Conservation (phyloP, 2,888 invertebrate species). For the Ferrisia virgata region DNA sequence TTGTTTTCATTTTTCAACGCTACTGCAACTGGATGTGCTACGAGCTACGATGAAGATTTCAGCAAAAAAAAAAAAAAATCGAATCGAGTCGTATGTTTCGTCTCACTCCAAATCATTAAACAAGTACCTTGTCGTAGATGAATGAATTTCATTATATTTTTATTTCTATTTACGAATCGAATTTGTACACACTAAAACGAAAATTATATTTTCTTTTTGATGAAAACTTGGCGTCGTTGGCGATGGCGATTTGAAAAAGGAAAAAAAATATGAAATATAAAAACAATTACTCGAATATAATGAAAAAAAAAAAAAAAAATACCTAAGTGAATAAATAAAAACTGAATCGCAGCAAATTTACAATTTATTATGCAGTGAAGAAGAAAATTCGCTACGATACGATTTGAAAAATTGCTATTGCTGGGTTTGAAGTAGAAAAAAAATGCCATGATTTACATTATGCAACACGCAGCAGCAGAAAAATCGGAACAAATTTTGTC, state of each 20-base stretch:
- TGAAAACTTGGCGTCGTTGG: neutral
- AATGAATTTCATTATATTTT: neutral
- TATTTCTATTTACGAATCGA: neutral
- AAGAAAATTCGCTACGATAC: neutral
- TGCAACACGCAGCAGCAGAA: neutral
- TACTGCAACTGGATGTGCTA: neutral
- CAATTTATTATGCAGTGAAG: neutral
- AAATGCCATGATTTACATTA: neutral
- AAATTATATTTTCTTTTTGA: neutral
- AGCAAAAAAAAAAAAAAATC: neutral
- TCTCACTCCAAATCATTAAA: no score
- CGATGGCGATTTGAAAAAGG: neutral
- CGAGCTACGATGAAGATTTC: neutral
- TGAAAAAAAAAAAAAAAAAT: no score
- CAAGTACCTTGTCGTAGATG: neutral
- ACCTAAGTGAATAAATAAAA: neutral
- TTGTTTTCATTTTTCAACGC: neutral
- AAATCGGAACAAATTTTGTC: neutral
- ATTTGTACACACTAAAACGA: neutral
- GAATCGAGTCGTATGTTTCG: no score
- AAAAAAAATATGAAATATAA: neutral
- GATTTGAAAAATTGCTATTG: neutral
- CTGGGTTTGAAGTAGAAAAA: neutral
- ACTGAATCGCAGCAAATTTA: neutral
- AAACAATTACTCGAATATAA: neutral